Percentiles rank a stretch among this genome's conserved stretches.
phyloP scores from a whole-genome alignment of 1,140 invertebrate genomes.

The Drosophila micromelanica region DNA sequence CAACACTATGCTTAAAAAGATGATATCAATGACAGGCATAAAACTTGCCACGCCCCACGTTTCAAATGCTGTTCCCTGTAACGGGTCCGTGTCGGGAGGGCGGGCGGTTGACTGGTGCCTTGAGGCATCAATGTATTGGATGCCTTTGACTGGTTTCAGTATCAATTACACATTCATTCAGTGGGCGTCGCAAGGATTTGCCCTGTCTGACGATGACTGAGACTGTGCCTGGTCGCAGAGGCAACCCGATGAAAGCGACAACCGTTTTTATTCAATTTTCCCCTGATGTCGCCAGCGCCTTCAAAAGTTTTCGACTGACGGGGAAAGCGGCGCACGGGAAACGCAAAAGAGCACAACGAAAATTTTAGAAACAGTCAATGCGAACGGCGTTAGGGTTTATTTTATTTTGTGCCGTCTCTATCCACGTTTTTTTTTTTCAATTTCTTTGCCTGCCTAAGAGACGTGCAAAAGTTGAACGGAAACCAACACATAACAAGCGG shows the following conservation, averaged over 20 bases:
- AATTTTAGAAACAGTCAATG: conserved; percentile 69
- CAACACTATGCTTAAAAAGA: conserved; percentile 14
- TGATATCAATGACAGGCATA: conserved; percentile 40
- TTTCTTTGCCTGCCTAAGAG: conserved; percentile 10
- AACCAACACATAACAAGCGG: conserved; percentile 76
- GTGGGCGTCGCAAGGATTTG: conserved; percentile 59
- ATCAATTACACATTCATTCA: conserved; percentile 78
- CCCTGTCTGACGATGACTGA: conserved; percentile 15
- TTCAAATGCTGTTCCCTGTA: conserved; percentile 1
- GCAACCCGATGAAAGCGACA: conserved; percentile 46
- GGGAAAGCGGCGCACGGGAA: neutral
- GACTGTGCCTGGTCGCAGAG: conserved; percentile 23
- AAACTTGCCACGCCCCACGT: conserved; percentile 27
- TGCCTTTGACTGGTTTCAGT: conserved; percentile 58
- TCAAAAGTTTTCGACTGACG: conserved; percentile 51
- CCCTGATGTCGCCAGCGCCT: conserved; percentile 35
- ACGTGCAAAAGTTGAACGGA: conserved; percentile 64
- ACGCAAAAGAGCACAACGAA: conserved; percentile 47
- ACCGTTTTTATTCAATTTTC: conserved; percentile 74
- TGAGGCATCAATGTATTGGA: conserved; percentile 46
- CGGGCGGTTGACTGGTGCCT: conserved; percentile 3
- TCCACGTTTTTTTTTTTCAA: neutral
- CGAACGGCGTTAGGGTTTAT: conserved; percentile 4
- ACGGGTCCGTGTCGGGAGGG: neutral
- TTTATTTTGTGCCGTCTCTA: conserved; percentile 10